Evolutionary conservation across 1,140 invertebrate genomes (phyloP), one percentile per base, ranked within the genome.

Genomic region (Homarus americanus): DNA sequence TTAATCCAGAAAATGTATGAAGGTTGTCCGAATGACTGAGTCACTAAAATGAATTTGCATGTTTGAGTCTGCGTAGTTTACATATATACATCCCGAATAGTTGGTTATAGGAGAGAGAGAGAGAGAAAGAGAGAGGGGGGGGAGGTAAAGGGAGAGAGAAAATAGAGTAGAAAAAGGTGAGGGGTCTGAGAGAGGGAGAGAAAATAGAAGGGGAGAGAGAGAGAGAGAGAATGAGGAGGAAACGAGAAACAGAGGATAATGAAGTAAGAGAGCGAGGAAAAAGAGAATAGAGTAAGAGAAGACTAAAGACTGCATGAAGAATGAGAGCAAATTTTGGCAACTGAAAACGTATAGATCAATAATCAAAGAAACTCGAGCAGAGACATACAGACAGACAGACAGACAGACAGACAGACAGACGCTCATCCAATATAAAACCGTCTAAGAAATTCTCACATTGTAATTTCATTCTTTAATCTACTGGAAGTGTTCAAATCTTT

Each of bases 41-140:
- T 28, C 12, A 10, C 17, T 28, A 4, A 73, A 73, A 12, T 12
- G 34, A 36, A 73, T 28, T 32, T 28, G 69, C 69, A 79, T 44
- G 34, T 44, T n/a, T 79, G n/a, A 34, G n/a, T 79, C n/a, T 40
- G 10, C 0, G n/a, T 24, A 41, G 9, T 1, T 79, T 79, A 15
- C n/a, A 24, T 28, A 41, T 79, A 79, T 79, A 40, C 15, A 20
- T 38, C 4, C 2, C 10, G 10, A 79, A 79, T 28, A 38, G 17
- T 28, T 2, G 40, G n/a, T 9, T 20, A 44, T 15, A 28, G 40
- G 28, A 40, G 38, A 24, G 41, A 79, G 76, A 79, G 76, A 40
- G 76, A 38, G 76, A 38, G 76, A 79, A 7, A 79, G 76, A 79
- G 76, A 80, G 78, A 80, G 36, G 15, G 78, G 44, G 36, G 44